A percentile compares a stretch with the other conserved stretches of the same genome.
Evolutionary conservation across 2,797 vertebrate genomes (phyloP).

Genomic region (Myripristis jacobus): DNA sequence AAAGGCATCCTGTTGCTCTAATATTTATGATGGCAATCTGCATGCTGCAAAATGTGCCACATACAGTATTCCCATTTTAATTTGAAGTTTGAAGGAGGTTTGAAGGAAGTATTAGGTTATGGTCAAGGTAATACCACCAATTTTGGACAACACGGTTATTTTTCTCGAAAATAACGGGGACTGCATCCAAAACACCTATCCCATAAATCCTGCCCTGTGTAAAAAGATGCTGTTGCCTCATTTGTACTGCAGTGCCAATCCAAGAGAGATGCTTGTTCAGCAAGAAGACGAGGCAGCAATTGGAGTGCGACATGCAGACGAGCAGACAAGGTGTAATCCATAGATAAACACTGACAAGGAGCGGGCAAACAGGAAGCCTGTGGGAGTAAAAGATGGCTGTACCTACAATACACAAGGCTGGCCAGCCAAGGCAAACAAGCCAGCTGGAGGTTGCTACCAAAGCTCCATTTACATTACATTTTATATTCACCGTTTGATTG

Average conservation of each 20-base stretch:
- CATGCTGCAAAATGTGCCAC: background rate
- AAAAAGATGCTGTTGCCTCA: conserved; percentile 64
- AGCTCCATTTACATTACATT: conserved; percentile 65
- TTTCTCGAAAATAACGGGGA: conserved; percentile 35
- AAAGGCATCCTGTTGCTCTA: background rate
- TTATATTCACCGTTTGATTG: conserved; percentile 65
- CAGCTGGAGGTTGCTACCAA: conserved; percentile 64
- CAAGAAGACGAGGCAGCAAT: conserved; percentile 67
- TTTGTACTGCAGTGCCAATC: conserved; percentile 61
- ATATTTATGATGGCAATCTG: conserved; percentile 9
- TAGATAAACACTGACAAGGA: conserved; percentile 80
- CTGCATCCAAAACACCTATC: conserved; percentile 54
- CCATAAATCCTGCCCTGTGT: conserved; percentile 53
- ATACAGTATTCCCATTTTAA: conserved; percentile 28
- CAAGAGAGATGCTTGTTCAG: conserved; percentile 77
- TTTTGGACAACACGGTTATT: conserved; percentile 56
- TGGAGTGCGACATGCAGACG: conserved; percentile 74
- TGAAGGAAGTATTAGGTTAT: too few relatives aligned
- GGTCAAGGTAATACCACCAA: conserved; percentile 47
- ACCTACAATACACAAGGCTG: conserved; percentile 46
- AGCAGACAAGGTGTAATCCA: conserved; percentile 79
- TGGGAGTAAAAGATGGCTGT: conserved; percentile 64
- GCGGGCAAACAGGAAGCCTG: conserved; percentile 70
- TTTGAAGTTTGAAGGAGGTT: conserved; percentile 42
- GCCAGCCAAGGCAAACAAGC: conserved; percentile 66